Evolutionary conservation across 2,888 invertebrate genomes (phyloP).

Genomic region (Clusia tigrina): DNA sequence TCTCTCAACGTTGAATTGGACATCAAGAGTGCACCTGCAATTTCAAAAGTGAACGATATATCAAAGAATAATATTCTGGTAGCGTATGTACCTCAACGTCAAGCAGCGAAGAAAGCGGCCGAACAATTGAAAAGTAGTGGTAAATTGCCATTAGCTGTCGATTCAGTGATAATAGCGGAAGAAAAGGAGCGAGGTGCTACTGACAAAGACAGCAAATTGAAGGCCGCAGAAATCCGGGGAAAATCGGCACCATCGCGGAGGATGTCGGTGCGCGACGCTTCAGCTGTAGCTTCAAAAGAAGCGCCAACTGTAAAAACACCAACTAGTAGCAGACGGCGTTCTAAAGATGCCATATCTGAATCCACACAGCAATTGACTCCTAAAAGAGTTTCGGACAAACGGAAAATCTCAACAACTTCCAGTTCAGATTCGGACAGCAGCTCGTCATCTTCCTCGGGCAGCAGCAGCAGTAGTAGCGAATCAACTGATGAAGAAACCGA

Average conservation of each 20-base stretch:
- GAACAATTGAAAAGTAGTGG: constrained; percentile 88
- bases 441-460: constrained; percentile 49
- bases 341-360: constrained; percentile 43
- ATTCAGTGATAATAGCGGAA: constrained; percentile 20
- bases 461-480: constrained; percentile 49
- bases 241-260: constrained; percentile 41
- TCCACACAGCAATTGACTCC: constrained; percentile 24
- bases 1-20: constrained; percentile 37
- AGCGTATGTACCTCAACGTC: constrained; percentile 87
- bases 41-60: constrained; percentile 48
- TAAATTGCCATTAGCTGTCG: constrained; percentile 66
- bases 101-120: constrained; percentile 90
- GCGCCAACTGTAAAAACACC: constrained; percentile 29
- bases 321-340: constrained; percentile 41
- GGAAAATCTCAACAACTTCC: constrained; percentile 48
- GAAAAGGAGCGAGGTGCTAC: constrained; percentile 41
- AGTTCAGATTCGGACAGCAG: constrained; percentile 54
- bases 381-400: constrained; percentile 42
- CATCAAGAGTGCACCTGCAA: constrained; percentile 25
- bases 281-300: neutral
- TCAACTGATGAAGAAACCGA: constrained; percentile 40
- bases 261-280: constrained; percentile 41
- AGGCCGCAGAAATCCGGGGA: constrained; percentile 54
- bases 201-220: constrained; percentile 50
- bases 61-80: constrained; percentile 69